Percentiles rank a stretch among this genome's conserved stretches.
phyloP scores from a whole-genome alignment of 2,797 vertebrate species.

The Triplophysa bombifrons region DNA sequence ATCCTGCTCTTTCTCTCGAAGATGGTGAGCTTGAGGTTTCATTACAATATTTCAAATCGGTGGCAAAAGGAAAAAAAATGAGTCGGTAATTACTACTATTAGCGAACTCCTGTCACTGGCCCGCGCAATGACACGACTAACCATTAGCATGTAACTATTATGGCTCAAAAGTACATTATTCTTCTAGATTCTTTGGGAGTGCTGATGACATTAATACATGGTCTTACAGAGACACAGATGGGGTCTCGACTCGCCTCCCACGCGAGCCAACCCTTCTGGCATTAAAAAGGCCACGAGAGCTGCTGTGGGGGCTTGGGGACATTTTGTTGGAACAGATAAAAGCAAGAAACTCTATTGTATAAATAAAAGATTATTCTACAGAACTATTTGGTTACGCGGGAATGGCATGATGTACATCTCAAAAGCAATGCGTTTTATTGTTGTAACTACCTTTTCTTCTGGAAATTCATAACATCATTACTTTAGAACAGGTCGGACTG shows the following conservation, averaged over 20 bases:
- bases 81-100: slow-evolving; percentile 67
- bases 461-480: neutral
- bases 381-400: neutral
- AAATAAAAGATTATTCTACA: slow-evolving; percentile 3
- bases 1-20: slow-evolving; percentile 37
- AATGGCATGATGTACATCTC: neutral
- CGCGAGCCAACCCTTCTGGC: slow-evolving; percentile 44
- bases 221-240: slow-evolving; percentile 49
- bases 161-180: slow-evolving; percentile 58
- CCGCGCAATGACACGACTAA: slow-evolving; percentile 55
- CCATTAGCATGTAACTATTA: slow-evolving; percentile 60
- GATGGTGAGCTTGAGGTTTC: slow-evolving; percentile 46
- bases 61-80: slow-evolving; percentile 57
- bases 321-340: slow-evolving; percentile 10
- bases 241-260: slow-evolving; percentile 50
- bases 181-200: slow-evolving; percentile 42
- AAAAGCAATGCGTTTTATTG: neutral
- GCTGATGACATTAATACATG: slow-evolving; percentile 37
- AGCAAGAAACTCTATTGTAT: neutral
- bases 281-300: slow-evolving; percentile 40
- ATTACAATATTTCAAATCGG: slow-evolving; percentile 52
- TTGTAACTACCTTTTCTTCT: neutral
- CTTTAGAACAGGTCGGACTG: neutral
- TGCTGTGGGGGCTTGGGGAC: slow-evolving; percentile 35
- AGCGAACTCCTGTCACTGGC: slow-evolving; percentile 60